These are phyloP conservation scores for Brachionus paranguensis DNA, from an alignment of 1,140 invertebrate genomes.

Conservation along the genomic window DNA sequence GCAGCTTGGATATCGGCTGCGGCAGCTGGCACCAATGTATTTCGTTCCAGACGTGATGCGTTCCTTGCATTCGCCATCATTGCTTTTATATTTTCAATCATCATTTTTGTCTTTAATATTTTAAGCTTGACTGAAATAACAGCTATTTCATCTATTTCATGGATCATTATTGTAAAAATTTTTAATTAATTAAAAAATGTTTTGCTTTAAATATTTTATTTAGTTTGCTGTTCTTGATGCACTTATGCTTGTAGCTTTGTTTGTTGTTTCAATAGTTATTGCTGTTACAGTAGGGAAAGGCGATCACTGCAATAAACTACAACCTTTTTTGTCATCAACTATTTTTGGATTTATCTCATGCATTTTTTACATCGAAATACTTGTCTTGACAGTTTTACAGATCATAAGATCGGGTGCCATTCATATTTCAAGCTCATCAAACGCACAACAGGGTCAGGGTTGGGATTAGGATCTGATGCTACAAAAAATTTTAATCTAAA, in stretches of 20 bases:
- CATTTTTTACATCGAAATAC: neutral
- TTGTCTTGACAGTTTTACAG: neutral
- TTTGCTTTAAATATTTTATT: neutral
- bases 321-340: neutral
- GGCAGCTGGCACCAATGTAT: neutral
- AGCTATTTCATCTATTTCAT: neutral
- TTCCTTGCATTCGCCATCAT: neutral
- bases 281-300: neutral
- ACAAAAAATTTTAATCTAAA: too few relatives aligned
- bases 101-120: neutral
- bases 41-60: neutral
- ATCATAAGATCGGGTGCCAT: neutral
- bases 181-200: neutral
- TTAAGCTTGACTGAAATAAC: neutral
- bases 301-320: too few relatives aligned
- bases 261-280: neutral
- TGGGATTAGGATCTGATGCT: too few relatives aligned
- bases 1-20: constrained; percentile 8
- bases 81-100: neutral
- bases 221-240: neutral
- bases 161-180: neutral
- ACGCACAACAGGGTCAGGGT: neutral
- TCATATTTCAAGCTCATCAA: neutral
- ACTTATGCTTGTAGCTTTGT: neutral
- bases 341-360: neutral